These are phyloP conservation scores for Hemichromis elongatus DNA, from an alignment of 2,113 vertebrate genomes.

Conservation along the genomic window DNA sequence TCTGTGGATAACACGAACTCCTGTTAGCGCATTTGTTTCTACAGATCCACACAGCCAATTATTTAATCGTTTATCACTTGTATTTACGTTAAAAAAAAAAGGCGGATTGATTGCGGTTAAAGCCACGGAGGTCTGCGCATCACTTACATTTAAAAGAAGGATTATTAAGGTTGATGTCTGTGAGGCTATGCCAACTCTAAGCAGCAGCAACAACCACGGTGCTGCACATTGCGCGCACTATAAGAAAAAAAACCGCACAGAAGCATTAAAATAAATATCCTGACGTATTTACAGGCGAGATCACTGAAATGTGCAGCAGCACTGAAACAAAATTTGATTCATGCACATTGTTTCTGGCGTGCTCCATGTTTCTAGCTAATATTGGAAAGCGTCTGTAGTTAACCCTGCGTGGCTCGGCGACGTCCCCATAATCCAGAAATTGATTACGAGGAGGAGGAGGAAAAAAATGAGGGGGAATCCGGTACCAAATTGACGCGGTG, in stretches of 20 bases:
- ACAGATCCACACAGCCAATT: constrained; percentile 13
- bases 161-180: constrained; percentile 12
- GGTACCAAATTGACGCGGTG: constrained; percentile 2
- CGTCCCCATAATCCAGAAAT: constrained; percentile 42
- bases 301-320: neutral
- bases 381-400: constrained; percentile 37
- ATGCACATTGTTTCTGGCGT: neutral
- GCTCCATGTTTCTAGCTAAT: neutral
- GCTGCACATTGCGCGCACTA: constrained; percentile 21
- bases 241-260: neutral
- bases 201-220: neutral
- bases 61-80: neutral
- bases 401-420: constrained; percentile 6
- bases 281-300: constrained; percentile 5
- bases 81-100: neutral
- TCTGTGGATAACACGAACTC: constrained; percentile 4
- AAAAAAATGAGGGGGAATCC: neutral
- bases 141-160: neutral
- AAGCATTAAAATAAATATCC: constrained; percentile 13
- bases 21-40: neutral
- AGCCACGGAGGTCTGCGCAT: neutral
- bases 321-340: neutral
- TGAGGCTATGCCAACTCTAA: constrained; percentile 26
- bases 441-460: neutral
- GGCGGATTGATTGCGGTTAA: neutral